Base-by-base conservation (phyloP, 1,140 invertebrate genomes). In the Drosophila sturtevanti region DNA sequence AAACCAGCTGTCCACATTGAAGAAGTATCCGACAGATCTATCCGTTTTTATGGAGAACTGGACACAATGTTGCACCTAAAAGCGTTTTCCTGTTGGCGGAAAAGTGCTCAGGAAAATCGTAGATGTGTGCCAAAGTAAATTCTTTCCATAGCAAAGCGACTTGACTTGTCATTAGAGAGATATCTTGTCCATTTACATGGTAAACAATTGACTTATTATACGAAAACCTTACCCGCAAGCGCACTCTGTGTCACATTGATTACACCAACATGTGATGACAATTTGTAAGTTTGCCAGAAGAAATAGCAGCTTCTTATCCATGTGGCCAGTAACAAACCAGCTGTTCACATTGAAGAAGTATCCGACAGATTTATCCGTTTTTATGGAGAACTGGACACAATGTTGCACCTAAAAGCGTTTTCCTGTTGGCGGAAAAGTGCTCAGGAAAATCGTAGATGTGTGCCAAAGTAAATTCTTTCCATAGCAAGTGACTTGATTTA, bases 241-340 rank as follows among this genome's bases (percentile, higher is more conserved):
- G 84, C 82, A 87, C 84, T 87, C 84, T 87, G 84, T 89, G 84
- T 89, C 76, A 89, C 84, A 63, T 73, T 74, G 72, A 81, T 21
- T 38, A 16, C 2, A 16, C 2, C 59, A 54, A 58, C 68, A 63
- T 89, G 77, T 87, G 84, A 84, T 38, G 60, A 87, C 84, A 87
- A 87, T 87, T 87, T 87, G 84, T 87, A 55, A 80, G 52, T 76
- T 89, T 89, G 84, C 84, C 44, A 89, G 12, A 89, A 4, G 1
- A 78, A 89, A 27, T 37, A 41, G 18, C 59, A 59, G 84, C 61
- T 76, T 64, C 60, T 89, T 89, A 87, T 87, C 84, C 84, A 82
- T 89, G 84, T 80, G 22, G 14, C 77, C 22, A 18, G 34, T 11
- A 12, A 1, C 4, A 24, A 10, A 48, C 1, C 0, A 48, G 37